phyloP scores from a whole-genome alignment of 2,113 vertebrate species.

The Syngnathus typhle region DNA sequence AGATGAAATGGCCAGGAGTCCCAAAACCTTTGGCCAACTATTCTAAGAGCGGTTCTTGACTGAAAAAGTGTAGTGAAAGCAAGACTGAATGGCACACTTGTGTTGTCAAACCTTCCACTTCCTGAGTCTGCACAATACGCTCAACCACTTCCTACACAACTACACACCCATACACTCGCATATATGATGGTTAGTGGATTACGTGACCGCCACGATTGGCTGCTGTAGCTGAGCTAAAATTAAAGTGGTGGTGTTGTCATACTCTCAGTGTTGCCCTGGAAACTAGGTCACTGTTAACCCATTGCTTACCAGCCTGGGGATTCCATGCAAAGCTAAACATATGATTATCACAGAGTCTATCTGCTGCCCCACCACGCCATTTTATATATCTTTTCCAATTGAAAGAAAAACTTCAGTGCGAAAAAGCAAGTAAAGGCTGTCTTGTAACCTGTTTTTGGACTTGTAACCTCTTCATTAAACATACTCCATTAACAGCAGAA shows the following conservation, averaged over 20 bases:
- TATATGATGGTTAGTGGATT: slow-evolving; percentile 33
- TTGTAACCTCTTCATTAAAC: slow-evolving; percentile 25
- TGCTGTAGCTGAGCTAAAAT: slow-evolving; percentile 62
- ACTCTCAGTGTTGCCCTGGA: slow-evolving; percentile 69
- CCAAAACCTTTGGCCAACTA: background rate
- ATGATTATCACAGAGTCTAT: slow-evolving; percentile 36
- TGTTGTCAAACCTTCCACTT: slow-evolving; percentile 67
- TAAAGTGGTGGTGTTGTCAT: slow-evolving; percentile 69
- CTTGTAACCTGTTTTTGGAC: slow-evolving; percentile 19
- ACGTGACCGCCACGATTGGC: slow-evolving; percentile 52
- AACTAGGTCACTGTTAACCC: slow-evolving; percentile 73
- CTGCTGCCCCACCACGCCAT: background rate
- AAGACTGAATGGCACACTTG: slow-evolving; percentile 13
- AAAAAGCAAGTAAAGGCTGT: slow-evolving; percentile 23
- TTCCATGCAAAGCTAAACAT: slow-evolving; percentile 37
- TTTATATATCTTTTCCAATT: slow-evolving; percentile 10
- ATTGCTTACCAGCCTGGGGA: slow-evolving; percentile 46
- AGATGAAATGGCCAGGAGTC: background rate
- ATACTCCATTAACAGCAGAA: slow-evolving; percentile 35
- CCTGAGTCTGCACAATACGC: slow-evolving; percentile 44
- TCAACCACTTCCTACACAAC: slow-evolving; percentile 45
- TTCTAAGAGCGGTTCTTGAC: slow-evolving; percentile 3
- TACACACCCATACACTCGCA: slow-evolving; percentile 20
- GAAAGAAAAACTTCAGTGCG: slow-evolving; percentile 56
- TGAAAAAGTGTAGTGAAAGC: slow-evolving; percentile 39